Percentiles rank a stretch among this genome's conserved stretches.
phyloP scores from a whole-genome alignment of 1,140 invertebrate species.

The Caerostris extrusa region DNA sequence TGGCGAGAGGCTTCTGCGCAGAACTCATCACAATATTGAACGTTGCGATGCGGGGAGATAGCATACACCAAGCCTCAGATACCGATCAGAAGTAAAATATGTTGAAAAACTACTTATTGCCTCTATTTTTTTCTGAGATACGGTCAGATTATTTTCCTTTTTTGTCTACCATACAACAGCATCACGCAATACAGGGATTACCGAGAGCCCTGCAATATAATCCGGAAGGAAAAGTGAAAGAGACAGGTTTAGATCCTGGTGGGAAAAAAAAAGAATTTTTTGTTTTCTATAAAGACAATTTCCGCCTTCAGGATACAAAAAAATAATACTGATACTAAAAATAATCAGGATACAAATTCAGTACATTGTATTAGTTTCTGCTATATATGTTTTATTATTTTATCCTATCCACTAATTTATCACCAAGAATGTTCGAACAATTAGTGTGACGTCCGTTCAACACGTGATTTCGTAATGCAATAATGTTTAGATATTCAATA shows the following conservation, averaged over 20 bases:
- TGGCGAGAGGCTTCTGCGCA: background rate
- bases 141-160: conserved; percentile 63
- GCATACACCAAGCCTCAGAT: background rate
- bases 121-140: conserved; percentile 25
- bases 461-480: no score
- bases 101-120: conserved; percentile 61
- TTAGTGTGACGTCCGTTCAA: no score
- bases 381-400: no score
- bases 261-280: conserved; percentile 40
- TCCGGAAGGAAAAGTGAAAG: conserved; percentile 16
- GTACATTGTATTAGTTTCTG: no score
- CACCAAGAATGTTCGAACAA: no score
- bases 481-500: background rate
- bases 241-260: background rate
- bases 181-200: conserved; percentile 67
- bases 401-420: no score
- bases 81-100: conserved; percentile 53
- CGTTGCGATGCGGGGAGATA: conserved; percentile 6
- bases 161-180: background rate
- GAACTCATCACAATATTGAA: conserved; percentile 27
- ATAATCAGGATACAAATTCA: no score
- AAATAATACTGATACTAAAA: no score
- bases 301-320: no score
- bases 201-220: conserved; percentile 48
- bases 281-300: conserved; percentile 14